These are phyloP conservation scores for Crotalus viridis DNA, from an alignment of 2,113 vertebrate genomes.

Conservation along the genomic window DNA sequence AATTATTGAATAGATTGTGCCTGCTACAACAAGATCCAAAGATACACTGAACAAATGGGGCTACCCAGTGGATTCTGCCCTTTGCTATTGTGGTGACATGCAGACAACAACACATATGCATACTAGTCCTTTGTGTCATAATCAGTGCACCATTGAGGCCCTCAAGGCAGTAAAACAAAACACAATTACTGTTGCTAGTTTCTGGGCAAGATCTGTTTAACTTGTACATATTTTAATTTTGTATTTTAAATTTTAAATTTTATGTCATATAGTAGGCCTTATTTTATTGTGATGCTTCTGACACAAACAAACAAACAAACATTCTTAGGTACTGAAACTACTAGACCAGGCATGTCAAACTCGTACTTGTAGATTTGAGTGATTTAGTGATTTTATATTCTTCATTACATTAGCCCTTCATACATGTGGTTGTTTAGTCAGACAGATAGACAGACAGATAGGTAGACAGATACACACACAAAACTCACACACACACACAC, in stretches of 20 bases:
- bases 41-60: too few relatives aligned
- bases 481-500: too few relatives aligned
- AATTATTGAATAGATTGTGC: background rate
- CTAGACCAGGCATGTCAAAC: too few relatives aligned
- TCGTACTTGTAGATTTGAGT: background rate
- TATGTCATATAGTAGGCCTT: background rate
- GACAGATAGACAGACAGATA: too few relatives aligned
- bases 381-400: background rate
- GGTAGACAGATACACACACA: too few relatives aligned
- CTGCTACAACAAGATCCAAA: too few relatives aligned
- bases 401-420: background rate
- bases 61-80: too few relatives aligned
- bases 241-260: background rate
- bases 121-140: background rate
- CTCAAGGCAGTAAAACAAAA: background rate
- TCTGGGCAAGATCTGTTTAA: background rate
- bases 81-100: background rate
- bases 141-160: background rate
- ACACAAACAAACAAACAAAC: background rate
- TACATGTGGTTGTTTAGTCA: background rate
- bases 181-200: background rate
- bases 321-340: background rate
- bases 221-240: background rate
- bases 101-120: background rate
- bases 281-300: background rate